Evolutionary conservation across 53 echinoderm and acorn worm genomes (phyloP).

Genomic region (Hippasteria phrygiana): DNA sequence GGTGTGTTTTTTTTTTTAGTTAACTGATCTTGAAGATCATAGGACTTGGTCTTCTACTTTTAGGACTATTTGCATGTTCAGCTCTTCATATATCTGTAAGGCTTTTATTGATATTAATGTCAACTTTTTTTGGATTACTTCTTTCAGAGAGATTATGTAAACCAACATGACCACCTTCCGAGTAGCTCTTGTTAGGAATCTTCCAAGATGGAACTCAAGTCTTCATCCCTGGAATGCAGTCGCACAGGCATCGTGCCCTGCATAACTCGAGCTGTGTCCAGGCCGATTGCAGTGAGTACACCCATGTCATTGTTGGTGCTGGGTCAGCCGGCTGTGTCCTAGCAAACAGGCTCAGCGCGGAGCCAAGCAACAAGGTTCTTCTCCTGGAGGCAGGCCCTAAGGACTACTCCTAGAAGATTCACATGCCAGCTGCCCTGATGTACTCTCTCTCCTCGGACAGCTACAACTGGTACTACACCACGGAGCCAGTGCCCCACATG

Average conservation of each 20-base stretch:
- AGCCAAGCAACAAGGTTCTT: constrained; percentile 76
- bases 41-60: too few relatives aligned
- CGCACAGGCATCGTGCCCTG: not conserved
- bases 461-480: constrained; percentile 95
- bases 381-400: constrained; percentile 91
- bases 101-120: not conserved
- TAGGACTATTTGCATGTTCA: not conserved
- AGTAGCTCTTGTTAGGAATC: constrained; percentile 11
- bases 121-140: not conserved
- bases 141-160: not conserved
- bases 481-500: constrained; percentile 85
- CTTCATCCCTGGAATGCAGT: not conserved
- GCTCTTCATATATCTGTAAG: not conserved
- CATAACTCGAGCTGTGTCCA: not conserved
- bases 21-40: too few relatives aligned
- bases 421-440: constrained; percentile 97
- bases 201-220: not conserved
- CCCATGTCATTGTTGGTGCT: constrained; percentile 94
- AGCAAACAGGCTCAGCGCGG: constrained; percentile 86
- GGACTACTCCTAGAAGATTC: constrained; percentile 88
- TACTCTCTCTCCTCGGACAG: constrained; percentile 81
- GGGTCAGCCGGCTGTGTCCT: constrained; percentile 99
- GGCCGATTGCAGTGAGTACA: constrained; percentile 62
- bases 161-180: not conserved
- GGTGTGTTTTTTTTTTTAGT: too few relatives aligned